Percentiles rank a stretch among this genome's conserved stretches.
These are phyloP conservation scores for Drosophila fulvimacula DNA, from an alignment of 2,888 invertebrate species.

Conservation along the genomic window DNA sequence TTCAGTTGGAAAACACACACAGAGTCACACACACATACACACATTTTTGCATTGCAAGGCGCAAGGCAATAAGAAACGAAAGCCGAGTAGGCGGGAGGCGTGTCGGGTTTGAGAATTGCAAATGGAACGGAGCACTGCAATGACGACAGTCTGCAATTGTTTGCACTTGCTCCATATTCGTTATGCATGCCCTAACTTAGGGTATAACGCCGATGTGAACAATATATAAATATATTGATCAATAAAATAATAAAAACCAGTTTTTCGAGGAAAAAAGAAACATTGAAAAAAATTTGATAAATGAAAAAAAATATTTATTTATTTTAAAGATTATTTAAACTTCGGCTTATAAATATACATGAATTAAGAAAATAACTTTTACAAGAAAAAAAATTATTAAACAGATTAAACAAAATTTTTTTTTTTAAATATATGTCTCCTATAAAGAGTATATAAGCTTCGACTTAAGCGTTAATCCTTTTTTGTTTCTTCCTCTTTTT, in stretches of 20 bases:
- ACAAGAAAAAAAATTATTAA: too few relatives aligned
- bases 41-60: slow-evolving; percentile 58
- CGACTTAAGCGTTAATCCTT: too few relatives aligned
- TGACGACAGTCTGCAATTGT: slow-evolving; percentile 58
- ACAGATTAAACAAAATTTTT: too few relatives aligned
- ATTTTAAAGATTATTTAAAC: slow-evolving; percentile 4
- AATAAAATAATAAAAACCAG: neutral
- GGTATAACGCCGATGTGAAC: neutral
- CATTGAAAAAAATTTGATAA: neutral
- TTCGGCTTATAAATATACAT: too few relatives aligned
- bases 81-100: neutral
- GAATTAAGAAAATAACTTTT: too few relatives aligned
- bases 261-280: neutral
- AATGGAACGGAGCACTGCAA: slow-evolving; percentile 21
- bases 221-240: neutral
- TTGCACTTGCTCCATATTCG: slow-evolving; percentile 56
- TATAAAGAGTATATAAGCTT: slow-evolving; percentile 3
- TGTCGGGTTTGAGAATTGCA: slow-evolving; percentile 20
- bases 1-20: slow-evolving; percentile 41
- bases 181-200: neutral
- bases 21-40: neutral
- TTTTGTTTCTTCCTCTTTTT: neutral
- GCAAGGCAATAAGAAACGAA: slow-evolving; percentile 30
- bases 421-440: too few relatives aligned
- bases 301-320: neutral